Percentiles rank a stretch among this genome's conserved stretches.
phyloP scores from a whole-genome alignment of 1,140 invertebrate species.

The Zaprionus tsacasi region DNA sequence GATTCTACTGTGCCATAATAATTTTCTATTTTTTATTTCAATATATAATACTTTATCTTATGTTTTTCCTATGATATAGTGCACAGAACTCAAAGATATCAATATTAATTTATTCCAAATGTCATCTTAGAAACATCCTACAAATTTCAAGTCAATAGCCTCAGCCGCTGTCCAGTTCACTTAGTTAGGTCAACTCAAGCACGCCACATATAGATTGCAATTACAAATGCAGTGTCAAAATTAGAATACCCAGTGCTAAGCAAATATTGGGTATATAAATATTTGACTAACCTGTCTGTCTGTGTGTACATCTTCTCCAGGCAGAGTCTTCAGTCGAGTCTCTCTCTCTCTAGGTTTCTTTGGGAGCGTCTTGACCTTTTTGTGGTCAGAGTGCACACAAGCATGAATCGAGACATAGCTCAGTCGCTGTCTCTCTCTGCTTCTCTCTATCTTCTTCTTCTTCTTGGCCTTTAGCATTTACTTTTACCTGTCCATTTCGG shows the following conservation, averaged over 20 bases:
- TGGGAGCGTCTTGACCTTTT: slow-evolving; percentile 74
- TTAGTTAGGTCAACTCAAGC: background rate
- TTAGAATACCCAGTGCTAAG: slow-evolving; percentile 28
- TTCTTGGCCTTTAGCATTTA: slow-evolving; percentile 34
- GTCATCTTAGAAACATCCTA: background rate
- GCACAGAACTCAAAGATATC: background rate
- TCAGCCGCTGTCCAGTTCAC: background rate
- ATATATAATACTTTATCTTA: background rate
- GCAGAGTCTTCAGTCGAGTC: background rate
- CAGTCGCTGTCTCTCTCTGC: slow-evolving; percentile 5
- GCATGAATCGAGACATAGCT: slow-evolving; percentile 63
- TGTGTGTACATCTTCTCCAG: background rate
- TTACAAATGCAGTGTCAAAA: slow-evolving; percentile 1
- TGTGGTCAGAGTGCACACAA: slow-evolving; percentile 81
- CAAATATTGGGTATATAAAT: slow-evolving; percentile 20
- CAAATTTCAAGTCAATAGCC: background rate
- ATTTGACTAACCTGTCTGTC: slow-evolving; percentile 25
- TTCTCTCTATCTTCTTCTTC: slow-evolving; percentile 24
- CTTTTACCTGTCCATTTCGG: slow-evolving; percentile 32
- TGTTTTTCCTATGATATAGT: background rate
- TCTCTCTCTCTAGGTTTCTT: slow-evolving; percentile 45
- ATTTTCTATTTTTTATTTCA: too few species aligned
- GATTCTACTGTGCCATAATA: too few species aligned
- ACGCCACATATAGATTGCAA: background rate
- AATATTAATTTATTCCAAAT: background rate